Conservation (phyloP, 1,140 invertebrate species). For the Propsilocerus akamusi region DNA sequence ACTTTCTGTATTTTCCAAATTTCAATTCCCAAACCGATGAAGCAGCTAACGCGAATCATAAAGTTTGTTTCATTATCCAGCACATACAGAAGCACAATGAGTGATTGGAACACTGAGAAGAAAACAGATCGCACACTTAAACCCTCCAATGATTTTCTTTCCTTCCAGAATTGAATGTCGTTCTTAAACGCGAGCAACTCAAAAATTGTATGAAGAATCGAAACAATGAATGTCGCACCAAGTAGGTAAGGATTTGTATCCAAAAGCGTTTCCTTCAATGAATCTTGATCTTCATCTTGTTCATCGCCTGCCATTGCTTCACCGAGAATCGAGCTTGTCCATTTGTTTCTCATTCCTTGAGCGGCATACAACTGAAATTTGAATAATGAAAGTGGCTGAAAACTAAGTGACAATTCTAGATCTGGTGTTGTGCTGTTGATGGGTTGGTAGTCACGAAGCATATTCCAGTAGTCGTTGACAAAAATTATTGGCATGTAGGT, state of each 20-base stretch:
- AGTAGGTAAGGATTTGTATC: constrained; percentile 95
- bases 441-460: constrained; percentile 87
- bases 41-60: constrained; percentile 79
- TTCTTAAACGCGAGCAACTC: constrained; percentile 99
- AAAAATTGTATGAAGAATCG: constrained; percentile 92
- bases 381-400: constrained; percentile 83
- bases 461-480: constrained; percentile 97
- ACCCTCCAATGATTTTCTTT: constrained; percentile 90
- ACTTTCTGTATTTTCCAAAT: constrained; percentile 99
- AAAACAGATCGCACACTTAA: constrained; percentile 96
- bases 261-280: constrained; percentile 87
- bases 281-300: constrained; percentile 88
- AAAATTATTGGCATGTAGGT: constrained; percentile 91
- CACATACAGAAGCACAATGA: constrained; percentile 90
- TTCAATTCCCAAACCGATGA: constrained; percentile 91
- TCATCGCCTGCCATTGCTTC: constrained; percentile 28
- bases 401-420: constrained; percentile 62
- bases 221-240: constrained; percentile 79
- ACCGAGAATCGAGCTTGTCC: constrained; percentile 29
- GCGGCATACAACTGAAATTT: constrained; percentile 97
- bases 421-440: constrained; percentile 71
- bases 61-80: constrained; percentile 98
- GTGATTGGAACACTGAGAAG: constrained; percentile 94
- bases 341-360: constrained; percentile 75
- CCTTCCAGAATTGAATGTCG: constrained; percentile 99